These are phyloP conservation scores for Sesamia inferens DNA, from an alignment of 2,888 invertebrate species.

Conservation along the genomic window DNA sequence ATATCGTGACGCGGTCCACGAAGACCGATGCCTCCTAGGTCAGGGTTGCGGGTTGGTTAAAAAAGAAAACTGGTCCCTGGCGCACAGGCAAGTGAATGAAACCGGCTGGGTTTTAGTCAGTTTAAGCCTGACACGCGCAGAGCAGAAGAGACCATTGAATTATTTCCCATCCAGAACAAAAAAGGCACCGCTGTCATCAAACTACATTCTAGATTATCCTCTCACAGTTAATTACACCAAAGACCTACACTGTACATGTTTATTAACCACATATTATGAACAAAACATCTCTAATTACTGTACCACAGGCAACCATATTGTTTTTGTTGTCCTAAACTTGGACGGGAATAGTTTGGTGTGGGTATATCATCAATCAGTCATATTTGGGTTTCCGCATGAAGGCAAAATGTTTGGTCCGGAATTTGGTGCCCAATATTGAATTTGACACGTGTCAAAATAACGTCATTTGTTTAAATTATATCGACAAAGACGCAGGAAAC, in stretches of 20 bases:
- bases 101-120: too few species aligned
- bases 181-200: not conserved
- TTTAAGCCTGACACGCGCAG: too few species aligned
- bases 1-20: too few species aligned
- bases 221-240: constrained; percentile 27
- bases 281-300: constrained; percentile 26
- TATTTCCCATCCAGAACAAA: too few species aligned
- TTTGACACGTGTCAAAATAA: constrained; percentile 10
- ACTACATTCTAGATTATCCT: constrained; percentile 12
- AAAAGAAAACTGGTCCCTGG: too few species aligned
- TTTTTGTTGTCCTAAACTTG: constrained; percentile 38
- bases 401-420: not conserved
- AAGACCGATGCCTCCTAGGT: too few species aligned
- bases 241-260: constrained; percentile 13
- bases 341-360: constrained; percentile 30
- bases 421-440: not conserved
- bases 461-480: not conserved
- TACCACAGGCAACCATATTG: constrained; percentile 6
- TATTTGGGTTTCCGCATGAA: constrained; percentile 3
- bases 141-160: too few species aligned
- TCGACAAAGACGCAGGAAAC: not conserved
- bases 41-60: too few species aligned
- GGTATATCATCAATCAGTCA: constrained; percentile 46
- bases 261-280: constrained; percentile 32
- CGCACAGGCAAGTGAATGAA: too few species aligned